phyloP scores from a whole-genome alignment of 2,113 vertebrate genomes.

The Oncorhynchus clarkii region DNA sequence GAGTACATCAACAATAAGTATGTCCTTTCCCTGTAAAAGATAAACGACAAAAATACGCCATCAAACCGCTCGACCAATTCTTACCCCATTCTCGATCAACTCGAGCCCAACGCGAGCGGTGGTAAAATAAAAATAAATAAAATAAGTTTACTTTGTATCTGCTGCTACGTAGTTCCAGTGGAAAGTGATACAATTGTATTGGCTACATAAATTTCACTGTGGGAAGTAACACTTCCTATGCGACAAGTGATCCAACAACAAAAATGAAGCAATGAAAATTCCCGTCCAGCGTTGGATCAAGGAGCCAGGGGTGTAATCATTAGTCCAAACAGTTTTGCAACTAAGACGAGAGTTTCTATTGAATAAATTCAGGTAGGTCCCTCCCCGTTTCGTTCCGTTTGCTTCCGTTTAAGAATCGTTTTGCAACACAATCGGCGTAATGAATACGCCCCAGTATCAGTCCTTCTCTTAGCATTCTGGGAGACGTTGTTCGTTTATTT shows the following conservation, averaged over 20 bases:
- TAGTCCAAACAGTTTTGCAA: too few relatives aligned
- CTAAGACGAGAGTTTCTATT: too few relatives aligned
- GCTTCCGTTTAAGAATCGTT: too few relatives aligned
- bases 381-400: too few relatives aligned
- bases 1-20: not conserved
- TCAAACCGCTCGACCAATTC: not conserved
- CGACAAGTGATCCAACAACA: slow-evolving; percentile 52
- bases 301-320: too few relatives aligned
- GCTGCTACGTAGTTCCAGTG: not conserved
- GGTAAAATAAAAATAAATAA: not conserved
- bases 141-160: not conserved
- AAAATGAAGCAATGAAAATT: not conserved
- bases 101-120: not conserved
- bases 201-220: not conserved
- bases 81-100: not conserved
- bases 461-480: slow-evolving; percentile 48
- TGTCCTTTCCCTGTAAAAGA: not conserved
- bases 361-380: too few relatives aligned
- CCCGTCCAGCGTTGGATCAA: slow-evolving; percentile 18
- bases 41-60: not conserved
- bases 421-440: too few relatives aligned
- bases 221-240: slow-evolving; percentile 3
- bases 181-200: not conserved
- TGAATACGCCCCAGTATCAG: not conserved
- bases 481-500: not conserved